phyloP scores from a whole-genome alignment of 2,888 invertebrate genomes.

The Nephrotoma flavescens region DNA sequence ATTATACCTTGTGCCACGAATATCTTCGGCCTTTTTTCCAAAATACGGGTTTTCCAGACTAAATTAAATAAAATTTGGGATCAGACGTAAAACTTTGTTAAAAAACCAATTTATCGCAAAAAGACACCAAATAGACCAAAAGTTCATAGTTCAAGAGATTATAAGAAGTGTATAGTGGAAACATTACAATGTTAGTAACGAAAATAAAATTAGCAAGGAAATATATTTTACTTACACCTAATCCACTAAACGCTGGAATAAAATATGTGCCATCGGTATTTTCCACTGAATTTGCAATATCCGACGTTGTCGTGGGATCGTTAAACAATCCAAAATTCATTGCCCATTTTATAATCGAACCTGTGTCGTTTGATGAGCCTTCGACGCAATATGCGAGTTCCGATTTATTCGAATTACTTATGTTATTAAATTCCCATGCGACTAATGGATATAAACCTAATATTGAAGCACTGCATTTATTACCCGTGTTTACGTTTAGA shows the following conservation, averaged over 20 bases:
- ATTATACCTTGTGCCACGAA: neutral
- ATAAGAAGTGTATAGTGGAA: neutral
- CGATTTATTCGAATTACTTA: constrained; percentile 26
- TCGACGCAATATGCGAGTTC: constrained; percentile 64
- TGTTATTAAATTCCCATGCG: constrained; percentile 48
- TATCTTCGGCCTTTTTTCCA: neutral
- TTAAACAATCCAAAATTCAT: constrained; percentile 50
- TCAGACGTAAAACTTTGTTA: neutral
- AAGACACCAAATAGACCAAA: neutral
- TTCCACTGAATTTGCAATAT: constrained; percentile 49
- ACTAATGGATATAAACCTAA: constrained; percentile 83
- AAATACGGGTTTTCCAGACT: neutral
- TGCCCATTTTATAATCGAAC: constrained; percentile 77
- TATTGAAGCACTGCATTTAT: constrained; percentile 59
- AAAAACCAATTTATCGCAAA: neutral
- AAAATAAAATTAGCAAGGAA: neutral
- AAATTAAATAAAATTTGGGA: neutral
- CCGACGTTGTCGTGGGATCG: constrained; percentile 47
- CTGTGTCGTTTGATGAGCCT: constrained; percentile 78
- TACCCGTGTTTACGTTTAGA: constrained; percentile 68
- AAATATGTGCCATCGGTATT: constrained; percentile 70
- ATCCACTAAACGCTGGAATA: constrained; percentile 77
- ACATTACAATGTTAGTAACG: neutral
- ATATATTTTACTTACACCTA: constrained; percentile 45
- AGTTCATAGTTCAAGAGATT: neutral